Conservation (phyloP, 2,797 vertebrate species). For the Paedocypris micromegethes region DNA sequence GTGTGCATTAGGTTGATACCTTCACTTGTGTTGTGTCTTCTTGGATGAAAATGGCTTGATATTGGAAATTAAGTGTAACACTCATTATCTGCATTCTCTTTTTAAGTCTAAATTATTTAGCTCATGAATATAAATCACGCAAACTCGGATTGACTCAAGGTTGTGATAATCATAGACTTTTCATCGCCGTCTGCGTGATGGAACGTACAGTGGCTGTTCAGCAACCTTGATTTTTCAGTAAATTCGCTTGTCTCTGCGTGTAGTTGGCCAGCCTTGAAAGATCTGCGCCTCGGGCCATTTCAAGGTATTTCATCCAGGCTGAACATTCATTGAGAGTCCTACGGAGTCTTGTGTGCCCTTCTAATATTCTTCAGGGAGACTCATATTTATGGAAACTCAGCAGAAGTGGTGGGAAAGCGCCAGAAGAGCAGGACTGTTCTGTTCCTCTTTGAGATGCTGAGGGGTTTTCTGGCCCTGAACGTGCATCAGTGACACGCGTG, state of each 20-base stretch:
- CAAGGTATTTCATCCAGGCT: conserved; percentile 10
- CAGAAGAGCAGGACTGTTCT: not conserved
- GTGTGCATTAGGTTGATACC: no score
- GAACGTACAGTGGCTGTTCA: not conserved
- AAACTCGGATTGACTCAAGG: no score
- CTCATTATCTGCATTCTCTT: no score
- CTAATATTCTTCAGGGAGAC: not conserved
- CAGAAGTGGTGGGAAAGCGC: not conserved
- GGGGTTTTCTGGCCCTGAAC: conserved; percentile 6
- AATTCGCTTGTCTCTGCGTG: conserved; percentile 7
- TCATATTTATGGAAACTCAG: conserved; percentile 10
- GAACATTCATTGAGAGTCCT: not conserved
- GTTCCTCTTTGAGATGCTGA: conserved; percentile 7
- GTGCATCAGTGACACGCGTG: conserved; percentile 5
- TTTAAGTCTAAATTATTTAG: no score
- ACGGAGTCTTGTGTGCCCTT: not conserved
- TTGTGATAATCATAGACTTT: not conserved
- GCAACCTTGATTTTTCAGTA: conserved; percentile 4
- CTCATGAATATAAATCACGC: no score
- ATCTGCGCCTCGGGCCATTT: conserved; percentile 17
- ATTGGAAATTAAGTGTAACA: no score
- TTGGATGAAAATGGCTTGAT: no score
- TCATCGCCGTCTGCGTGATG: not conserved
- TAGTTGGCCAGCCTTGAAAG: conserved; percentile 5
- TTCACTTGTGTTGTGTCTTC: no score